Evolutionary conservation across 2,888 invertebrate genomes (phyloP).

Genomic region (Resseliella maxima): DNA sequence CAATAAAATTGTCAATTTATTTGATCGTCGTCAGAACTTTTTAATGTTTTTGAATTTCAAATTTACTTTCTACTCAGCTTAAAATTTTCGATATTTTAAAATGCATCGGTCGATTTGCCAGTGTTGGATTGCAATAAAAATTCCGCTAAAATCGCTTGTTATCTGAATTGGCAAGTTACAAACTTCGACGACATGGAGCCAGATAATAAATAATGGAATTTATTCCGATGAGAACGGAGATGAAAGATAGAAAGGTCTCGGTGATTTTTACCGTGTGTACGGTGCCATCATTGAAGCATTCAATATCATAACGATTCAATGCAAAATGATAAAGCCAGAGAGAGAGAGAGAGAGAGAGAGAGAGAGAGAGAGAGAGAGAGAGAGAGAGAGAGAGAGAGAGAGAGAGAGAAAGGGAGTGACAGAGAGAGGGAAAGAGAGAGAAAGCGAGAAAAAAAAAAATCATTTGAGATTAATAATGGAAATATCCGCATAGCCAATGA

Average conservation of each 20-base stretch:
- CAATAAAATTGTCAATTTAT: background rate
- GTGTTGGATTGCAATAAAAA: background rate
- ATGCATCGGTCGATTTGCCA: background rate
- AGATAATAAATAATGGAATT: conserved; percentile 35
- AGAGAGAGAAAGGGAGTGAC: background rate
- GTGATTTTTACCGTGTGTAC: too few species aligned
- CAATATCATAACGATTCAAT: too few species aligned
- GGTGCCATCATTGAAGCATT: too few species aligned
- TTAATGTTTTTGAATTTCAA: background rate
- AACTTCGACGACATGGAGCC: background rate
- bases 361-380: too few species aligned
- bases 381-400: too few species aligned
- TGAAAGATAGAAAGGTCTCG: background rate
- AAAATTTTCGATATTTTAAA: background rate
- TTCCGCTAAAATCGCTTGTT: background rate
- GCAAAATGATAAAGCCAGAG: too few species aligned
- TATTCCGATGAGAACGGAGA: conserved; percentile 20
- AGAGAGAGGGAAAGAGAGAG: too few species aligned
- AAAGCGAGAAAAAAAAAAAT: too few species aligned
- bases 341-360: too few species aligned
- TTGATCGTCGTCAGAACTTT: background rate
- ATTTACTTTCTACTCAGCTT: background rate
- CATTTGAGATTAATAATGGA: conserved; percentile 22
- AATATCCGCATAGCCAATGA: conserved; percentile 39
- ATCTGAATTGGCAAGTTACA: background rate